phyloP scores from a whole-genome alignment of 1,140 invertebrate species.

The Ptiloglossa arizonensis region DNA sequence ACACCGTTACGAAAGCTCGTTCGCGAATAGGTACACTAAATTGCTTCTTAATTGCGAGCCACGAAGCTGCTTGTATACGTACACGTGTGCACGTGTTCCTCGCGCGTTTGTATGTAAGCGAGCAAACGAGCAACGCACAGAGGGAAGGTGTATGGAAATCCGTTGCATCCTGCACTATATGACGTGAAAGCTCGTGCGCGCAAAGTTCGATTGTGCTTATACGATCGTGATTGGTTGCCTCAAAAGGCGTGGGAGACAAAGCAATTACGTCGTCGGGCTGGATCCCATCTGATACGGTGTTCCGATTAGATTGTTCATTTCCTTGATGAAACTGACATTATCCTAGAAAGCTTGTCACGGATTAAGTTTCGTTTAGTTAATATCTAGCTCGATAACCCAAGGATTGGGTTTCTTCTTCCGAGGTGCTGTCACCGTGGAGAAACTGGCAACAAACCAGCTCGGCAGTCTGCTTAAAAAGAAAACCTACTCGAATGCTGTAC shows the following conservation, averaged over 20 bases:
- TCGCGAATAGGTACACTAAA: slow-evolving; percentile 32
- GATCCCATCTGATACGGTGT: slow-evolving; percentile 24
- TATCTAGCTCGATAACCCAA: background rate
- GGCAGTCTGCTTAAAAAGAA: background rate
- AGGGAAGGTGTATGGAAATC: slow-evolving; percentile 24
- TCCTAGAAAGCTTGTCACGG: background rate
- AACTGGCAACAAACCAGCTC: too few species aligned
- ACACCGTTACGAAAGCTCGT: slow-evolving; percentile 28
- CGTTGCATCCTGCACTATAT: slow-evolving; percentile 1
- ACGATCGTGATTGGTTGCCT: slow-evolving; percentile 23
- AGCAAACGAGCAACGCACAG: slow-evolving; percentile 25
- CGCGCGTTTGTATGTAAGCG: background rate
- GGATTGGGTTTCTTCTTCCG: background rate
- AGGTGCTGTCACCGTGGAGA: background rate
- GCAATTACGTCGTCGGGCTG: slow-evolving; percentile 30
- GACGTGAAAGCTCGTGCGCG: slow-evolving; percentile 5
- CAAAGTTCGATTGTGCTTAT: slow-evolving; percentile 25
- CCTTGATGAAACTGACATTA: slow-evolving; percentile 27
- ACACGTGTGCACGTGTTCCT: background rate
- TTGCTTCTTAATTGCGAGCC: slow-evolving; percentile 44
- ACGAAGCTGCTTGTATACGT: background rate
- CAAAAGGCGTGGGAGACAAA: slow-evolving; percentile 42
- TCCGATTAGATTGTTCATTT: slow-evolving; percentile 32
- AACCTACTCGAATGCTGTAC: background rate
- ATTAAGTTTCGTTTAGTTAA: slow-evolving; percentile 7